Base-by-base conservation (phyloP, 2,888 invertebrate genomes). In the Melanotus villosus region DNA sequence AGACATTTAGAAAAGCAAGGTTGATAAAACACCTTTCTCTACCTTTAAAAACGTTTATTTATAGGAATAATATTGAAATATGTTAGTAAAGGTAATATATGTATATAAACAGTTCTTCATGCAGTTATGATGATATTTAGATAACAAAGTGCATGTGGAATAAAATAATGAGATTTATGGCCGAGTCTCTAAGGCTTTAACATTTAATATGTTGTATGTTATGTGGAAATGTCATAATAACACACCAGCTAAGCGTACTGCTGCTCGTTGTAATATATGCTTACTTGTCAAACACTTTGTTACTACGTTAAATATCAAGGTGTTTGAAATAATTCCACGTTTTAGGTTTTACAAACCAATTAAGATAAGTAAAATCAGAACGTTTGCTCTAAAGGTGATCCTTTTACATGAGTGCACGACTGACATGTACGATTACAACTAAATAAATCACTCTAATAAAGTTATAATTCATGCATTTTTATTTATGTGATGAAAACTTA, bases 131-230 rank as follows among this genome's bases (percentile, higher is more conserved):
- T 71, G 71, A 68, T 68, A 71, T 71, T 71, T 71, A 71, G 71
- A 71, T 71, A 68, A 65, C 57, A 68, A 68, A 68, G 68, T 68
- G 71, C 71, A 68, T 59, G 64, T 60, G 41, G 60, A 68, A 57
- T 68, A 71, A 54, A 54, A 59, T 66, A 70, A 65, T 64, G 64
- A 70, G 72, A 72, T 72, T 72, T 72, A 72, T 65, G 56, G 65
- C 56, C 66, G 57, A 63, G 58, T 57, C 59, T 12, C 30, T 41
- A 9, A 21, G 59, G 59, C 16, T 45, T 45, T 59, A 59, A 26
- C 59, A 59, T 59, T 58, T 50, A 62, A 62, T 63, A 47, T 38
- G 58, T 23, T 41, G 60, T 26, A 7, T 45, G 47, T 63, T 63
- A 52, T 52, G 32, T 30, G 38, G 9, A 63, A 63, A 34, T 63